Conservation (phyloP, 2,888 invertebrate genomes). For the Cantharis rustica region DNA sequence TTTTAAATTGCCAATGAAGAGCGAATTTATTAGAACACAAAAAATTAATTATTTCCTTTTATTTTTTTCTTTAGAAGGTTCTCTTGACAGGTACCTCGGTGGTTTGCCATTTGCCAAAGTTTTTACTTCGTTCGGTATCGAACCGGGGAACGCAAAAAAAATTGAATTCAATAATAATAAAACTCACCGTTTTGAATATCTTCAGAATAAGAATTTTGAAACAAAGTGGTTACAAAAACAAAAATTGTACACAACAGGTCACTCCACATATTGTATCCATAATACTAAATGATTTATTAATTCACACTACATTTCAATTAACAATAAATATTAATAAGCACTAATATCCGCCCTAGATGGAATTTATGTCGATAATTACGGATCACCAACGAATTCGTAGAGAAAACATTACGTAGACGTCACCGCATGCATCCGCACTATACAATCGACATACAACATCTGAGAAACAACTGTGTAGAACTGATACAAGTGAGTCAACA, state of each 20-base stretch:
- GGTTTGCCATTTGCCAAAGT: too few species aligned
- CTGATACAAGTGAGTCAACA: slow-evolving; percentile 6
- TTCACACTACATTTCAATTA: slow-evolving; percentile 1
- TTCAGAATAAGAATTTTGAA: not conserved
- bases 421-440: not conserved
- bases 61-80: too few species aligned
- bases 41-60: not conserved
- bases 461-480: not conserved
- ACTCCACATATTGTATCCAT: slow-evolving; percentile 35
- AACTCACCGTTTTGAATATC: slow-evolving; percentile 8
- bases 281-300: slow-evolving; percentile 10
- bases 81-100: too few species aligned
- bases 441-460: not conserved
- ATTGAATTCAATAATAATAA: too few species aligned
- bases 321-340: not conserved
- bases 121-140: too few species aligned
- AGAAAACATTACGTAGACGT: not conserved
- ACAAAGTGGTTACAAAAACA: not conserved
- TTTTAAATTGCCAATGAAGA: not conserved
- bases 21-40: not conserved
- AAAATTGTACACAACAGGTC: slow-evolving; percentile 13
- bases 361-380: not conserved
- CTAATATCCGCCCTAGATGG: not conserved
- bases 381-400: not conserved
- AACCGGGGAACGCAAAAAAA: too few species aligned